Conservation (phyloP, 2,113 vertebrate species). For the Apteryx owenii region DNA sequence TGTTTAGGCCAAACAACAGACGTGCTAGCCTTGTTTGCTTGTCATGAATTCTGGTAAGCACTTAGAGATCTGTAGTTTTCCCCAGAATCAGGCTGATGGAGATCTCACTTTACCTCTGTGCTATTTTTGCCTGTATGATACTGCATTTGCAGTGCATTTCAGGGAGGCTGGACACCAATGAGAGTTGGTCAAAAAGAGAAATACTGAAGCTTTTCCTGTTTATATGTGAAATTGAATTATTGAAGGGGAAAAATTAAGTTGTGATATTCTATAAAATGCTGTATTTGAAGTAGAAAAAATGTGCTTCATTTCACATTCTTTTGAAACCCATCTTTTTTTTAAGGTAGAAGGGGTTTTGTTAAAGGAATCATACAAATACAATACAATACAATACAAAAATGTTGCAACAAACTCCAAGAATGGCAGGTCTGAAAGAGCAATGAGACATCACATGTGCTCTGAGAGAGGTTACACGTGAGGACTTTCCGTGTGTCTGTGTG, state of each 20-base stretch:
- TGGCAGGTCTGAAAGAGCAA: neutral
- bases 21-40: neutral
- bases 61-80: neutral
- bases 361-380: neutral
- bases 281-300: neutral
- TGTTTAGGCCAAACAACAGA: neutral
- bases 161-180: neutral
- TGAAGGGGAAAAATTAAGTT: neutral
- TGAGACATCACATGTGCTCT: fast-evolving
- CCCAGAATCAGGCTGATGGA: neutral
- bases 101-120: fast-evolving
- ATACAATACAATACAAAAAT: neutral
- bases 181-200: neutral
- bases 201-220: neutral
- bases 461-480: fast-evolving
- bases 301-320: neutral
- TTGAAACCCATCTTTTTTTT: neutral
- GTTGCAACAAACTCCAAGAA: neutral
- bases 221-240: neutral
- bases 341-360: neutral
- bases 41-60: neutral
- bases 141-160: neutral
- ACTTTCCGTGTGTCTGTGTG: too few relatives aligned
- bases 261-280: neutral
- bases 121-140: neutral